Base-by-base conservation (phyloP, 2,888 invertebrate genomes). In the Amiota minor region DNA sequence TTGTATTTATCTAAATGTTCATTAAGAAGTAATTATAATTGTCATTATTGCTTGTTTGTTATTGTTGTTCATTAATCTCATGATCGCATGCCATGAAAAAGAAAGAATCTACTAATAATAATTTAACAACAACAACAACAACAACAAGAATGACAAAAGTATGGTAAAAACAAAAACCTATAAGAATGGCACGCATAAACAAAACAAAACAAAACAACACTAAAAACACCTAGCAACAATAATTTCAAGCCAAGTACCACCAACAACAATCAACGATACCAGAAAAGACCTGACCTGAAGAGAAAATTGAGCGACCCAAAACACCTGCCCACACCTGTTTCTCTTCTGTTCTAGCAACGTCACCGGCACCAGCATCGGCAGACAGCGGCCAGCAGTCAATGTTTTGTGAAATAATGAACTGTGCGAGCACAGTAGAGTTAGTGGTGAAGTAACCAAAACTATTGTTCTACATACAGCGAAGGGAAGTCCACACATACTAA, bases 31-130 rank as follows among this genome's bases (percentile, higher is more conserved):
- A 81, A 83, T 86, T 86, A 81, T 20, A 20, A 16, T 9, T 81
- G 35, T 35, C 35, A 35, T 35, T 35, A 35, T 35, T 35, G 35
- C 35, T 35, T 6, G 6, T 35, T 35, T 35, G 35, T 35, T 35
- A 80, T 79, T 82, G 84, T 79, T 81, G 78, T 79, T 85, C 86
- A 84, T 84, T 84, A 86, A 86, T 79, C 80, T 81, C 74, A 75
- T 78, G 85, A 82, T 85, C 87, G 86, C 87, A 86, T 85, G 88
- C 84, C 86, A 84, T 74, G 77, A 78, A 82, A 67, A 70, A 35
- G 20, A 72, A 67, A 35, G 35, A 35, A 35, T 35, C 20, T 20
- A 12, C 68, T 68, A 56, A 23, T 46, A 56, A 67, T n/a, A n/a
- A n/a, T n/a, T n/a, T n/a, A n/a, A n/a, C 47, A 35, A 47, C 16